Conservation (phyloP, 2,113 vertebrate genomes). For the Indicator maculatus region DNA sequence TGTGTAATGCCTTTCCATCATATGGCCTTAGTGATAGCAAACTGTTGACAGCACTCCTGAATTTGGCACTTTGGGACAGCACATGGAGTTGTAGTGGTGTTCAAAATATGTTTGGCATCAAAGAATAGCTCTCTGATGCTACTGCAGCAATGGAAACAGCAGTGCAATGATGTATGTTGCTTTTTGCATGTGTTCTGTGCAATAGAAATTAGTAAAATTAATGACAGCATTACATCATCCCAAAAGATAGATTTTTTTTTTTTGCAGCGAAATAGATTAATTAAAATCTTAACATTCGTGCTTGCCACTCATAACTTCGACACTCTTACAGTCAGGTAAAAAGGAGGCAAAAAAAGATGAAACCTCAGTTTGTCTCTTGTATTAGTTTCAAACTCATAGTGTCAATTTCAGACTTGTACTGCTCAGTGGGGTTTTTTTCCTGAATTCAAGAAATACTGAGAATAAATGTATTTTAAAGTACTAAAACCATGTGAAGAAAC, state of each 20-base stretch:
- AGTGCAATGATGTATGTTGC: neutral
- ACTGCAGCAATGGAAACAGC: neutral
- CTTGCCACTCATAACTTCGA: neutral
- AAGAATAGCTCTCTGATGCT: neutral
- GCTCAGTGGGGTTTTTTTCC: neutral
- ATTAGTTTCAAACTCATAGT: neutral
- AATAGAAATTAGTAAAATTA: neutral
- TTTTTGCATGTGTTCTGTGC: neutral
- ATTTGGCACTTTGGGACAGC: neutral
- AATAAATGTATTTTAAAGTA: neutral
- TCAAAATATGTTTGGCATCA: neutral
- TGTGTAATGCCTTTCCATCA: neutral
- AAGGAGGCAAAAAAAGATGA: neutral
- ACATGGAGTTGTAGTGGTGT: neutral
- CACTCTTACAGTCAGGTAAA: neutral
- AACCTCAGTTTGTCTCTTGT: neutral
- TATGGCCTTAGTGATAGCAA: neutral
- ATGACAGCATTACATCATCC: neutral
- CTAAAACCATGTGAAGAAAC: neutral
- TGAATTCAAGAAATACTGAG: neutral
- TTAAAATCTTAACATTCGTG: neutral
- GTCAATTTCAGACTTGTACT: neutral
- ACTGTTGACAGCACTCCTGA: neutral
- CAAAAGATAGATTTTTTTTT: neutral
- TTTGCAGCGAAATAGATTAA: neutral